These are phyloP conservation scores for Lycia hirtaria DNA, from an alignment of 2,888 invertebrate genomes.

Conservation along the genomic window DNA sequence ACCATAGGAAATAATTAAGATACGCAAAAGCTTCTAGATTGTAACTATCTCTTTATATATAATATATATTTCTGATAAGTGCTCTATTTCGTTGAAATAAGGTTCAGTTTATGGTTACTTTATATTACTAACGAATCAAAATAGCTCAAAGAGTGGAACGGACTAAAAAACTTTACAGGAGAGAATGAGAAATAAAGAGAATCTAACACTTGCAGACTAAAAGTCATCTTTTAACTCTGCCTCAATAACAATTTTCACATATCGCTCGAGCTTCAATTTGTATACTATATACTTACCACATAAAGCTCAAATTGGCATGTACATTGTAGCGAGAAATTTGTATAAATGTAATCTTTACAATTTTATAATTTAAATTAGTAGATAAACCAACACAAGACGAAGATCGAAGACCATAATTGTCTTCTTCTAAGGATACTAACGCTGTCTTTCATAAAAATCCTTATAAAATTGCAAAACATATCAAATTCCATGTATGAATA, in stretches of 20 bases:
- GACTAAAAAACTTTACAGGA: background rate
- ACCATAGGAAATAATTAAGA: background rate
- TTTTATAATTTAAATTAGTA: background rate
- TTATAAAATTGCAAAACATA: conserved; percentile 18
- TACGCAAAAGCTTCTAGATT: background rate
- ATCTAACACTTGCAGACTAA: background rate
- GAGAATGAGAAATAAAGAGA: background rate
- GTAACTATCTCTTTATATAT: background rate
- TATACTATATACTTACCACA: background rate
- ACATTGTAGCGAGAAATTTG: conserved; percentile 1
- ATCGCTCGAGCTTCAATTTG: background rate
- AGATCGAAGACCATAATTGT: too few relatives aligned
- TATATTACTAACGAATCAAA: background rate
- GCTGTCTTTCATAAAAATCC: background rate
- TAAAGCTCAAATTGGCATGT: conserved; percentile 13
- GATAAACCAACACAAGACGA: background rate
- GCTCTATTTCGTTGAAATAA: background rate
- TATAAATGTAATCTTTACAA: background rate
- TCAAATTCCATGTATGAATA: conserved; percentile 18
- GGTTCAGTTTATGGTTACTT: background rate
- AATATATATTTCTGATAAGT: background rate
- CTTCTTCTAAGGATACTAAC: too few relatives aligned
- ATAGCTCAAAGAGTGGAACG: background rate
- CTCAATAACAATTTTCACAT: background rate
- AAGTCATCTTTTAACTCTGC: background rate